phyloP scores from a whole-genome alignment of 2,797 vertebrate genomes.

The Liasis olivaceus region DNA sequence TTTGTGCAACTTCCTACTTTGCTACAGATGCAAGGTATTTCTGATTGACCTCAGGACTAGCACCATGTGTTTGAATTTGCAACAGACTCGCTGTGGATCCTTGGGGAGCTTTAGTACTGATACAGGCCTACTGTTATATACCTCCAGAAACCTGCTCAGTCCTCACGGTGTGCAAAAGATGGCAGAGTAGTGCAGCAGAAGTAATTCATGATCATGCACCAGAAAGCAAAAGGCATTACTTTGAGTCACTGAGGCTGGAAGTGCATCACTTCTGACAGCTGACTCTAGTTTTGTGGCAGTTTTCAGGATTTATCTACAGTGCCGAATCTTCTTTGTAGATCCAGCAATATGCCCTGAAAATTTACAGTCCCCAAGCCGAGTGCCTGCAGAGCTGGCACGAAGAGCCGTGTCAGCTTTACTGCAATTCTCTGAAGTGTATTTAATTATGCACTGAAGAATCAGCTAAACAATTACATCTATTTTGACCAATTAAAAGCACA shows the following conservation, averaged over 20 bases:
- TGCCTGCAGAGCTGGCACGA: slow-evolving; percentile 42
- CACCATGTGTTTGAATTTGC: slow-evolving; percentile 34
- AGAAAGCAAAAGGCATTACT: slow-evolving; percentile 64
- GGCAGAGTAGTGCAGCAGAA: slow-evolving; percentile 61
- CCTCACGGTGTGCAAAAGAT: slow-evolving; percentile 42
- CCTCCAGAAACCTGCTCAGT: slow-evolving; percentile 45
- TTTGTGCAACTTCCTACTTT: slow-evolving; percentile 27
- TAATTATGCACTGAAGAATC: slow-evolving; percentile 61
- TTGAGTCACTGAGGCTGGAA: slow-evolving; percentile 42
- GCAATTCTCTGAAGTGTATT: slow-evolving; percentile 62
- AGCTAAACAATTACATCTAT: slow-evolving; percentile 57
- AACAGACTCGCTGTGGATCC: slow-evolving; percentile 39
- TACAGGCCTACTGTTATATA: slow-evolving; percentile 47
- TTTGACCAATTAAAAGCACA: slow-evolving; percentile 62
- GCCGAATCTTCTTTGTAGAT: slow-evolving; percentile 59
- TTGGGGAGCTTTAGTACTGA: slow-evolving; percentile 56
- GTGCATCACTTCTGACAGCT: slow-evolving; percentile 70
- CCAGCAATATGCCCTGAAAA: slow-evolving; percentile 58
- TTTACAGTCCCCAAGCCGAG: slow-evolving; percentile 59
- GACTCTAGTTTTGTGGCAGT: slow-evolving; percentile 59
- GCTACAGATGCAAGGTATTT: neutral
- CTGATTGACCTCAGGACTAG: slow-evolving; percentile 21
- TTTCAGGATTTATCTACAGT: slow-evolving; percentile 64
- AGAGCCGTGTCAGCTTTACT: slow-evolving; percentile 56
- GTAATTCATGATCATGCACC: slow-evolving; percentile 66